Base-by-base conservation (phyloP, 2,797 vertebrate genomes). In the Steatocranus sp. region DNA sequence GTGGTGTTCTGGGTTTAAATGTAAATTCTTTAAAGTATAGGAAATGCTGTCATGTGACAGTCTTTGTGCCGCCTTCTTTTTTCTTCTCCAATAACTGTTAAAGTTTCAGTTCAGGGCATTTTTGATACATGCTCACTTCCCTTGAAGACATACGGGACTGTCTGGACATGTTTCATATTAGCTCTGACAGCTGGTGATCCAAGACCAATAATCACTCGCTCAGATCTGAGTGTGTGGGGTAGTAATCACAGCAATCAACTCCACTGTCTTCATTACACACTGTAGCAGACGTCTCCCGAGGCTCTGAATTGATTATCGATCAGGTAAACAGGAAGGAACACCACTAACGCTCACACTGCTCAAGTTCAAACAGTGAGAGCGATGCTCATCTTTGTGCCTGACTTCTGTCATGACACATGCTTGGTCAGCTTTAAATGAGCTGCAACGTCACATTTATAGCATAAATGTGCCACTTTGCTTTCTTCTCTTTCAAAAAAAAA, bases 261-360 rank as follows among this genome's bases (percentile, higher is more conserved):
- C 30, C 56, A 8, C 4, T 34, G 56, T 0, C 18, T 34, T 61
- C 30, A 34, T 61, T 36, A 61, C 30, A 61, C 56, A 1, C 56
- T n/a, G 30, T 34, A n/a, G 56, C 30, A 61, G 30, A 34, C 18
- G 3, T 61, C 30, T 8, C 56, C 10, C 0, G 1, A 3, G 30
- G 2, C 18, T 61, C 0, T 36, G 0, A 34, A 11, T 61, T 7
- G 18, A 36, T 61, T n/a, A 61, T 36, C 3, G 30, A 36, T 61
- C 30, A 12, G 30, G 6, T 61, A 34, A 61, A 61, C 18, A 5
- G 30, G 30, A n/a, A 36, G 56, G 56, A 5, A 5, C 18, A 34
- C 6, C 56, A 34, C 30, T n/a, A 8, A 34, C 10, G 18, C 56
- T 34, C 54, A 58, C 17, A 32, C 17, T 1, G 6, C 30, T 61